Base-by-base conservation (phyloP, 2,113 vertebrate genomes). In the Sakesphorus luctuosus region DNA sequence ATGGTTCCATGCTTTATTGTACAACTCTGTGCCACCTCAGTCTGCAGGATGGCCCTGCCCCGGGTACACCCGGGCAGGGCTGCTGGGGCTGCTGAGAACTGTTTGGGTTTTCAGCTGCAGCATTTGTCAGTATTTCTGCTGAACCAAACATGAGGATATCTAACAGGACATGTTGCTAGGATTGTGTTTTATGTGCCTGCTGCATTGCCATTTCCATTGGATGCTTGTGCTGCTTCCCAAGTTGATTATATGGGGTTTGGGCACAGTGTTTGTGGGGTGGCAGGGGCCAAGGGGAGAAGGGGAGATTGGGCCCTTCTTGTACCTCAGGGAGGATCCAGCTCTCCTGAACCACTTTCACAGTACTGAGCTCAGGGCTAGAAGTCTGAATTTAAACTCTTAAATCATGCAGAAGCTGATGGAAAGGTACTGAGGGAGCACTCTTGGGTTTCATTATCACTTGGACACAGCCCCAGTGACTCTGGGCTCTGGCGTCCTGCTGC, bases 41-140 rank as follows among this genome's bases (percentile, higher is more conserved):
- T 31, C 56, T 50, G 58, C 47, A 47, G 50, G 50, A 33, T 40
- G 72, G 75, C 82, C 29, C 61, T 47, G 61, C 43, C 65, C 68
- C 38, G 24, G n/a, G 17, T 68, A 36, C 84, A 35, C 52, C 29
- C 3, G 65, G 53, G 49, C 40, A 18, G 31, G 24, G 44, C 44
- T 63, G 40, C 61, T 74, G 75, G 59, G 15, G 14, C 73, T 3
- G 2, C 63, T 76, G 13, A 79, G 68, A 69, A 16, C 77, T 49
- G 29, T 35, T 79, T 29, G 31, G 38, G 25, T 77, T 82, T 81
- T 58, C 46, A 66, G 17, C 58, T 69, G 66, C 58, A 77, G 47
- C 49, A 55, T 76, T 82, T 80, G 24, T 67, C 59, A 20, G 71
- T 76, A 13, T 47, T 95, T 84, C 53, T 90, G 83, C 87, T 69